Base-by-base conservation (phyloP, 2,888 invertebrate genomes). In the Luperina testacea region DNA sequence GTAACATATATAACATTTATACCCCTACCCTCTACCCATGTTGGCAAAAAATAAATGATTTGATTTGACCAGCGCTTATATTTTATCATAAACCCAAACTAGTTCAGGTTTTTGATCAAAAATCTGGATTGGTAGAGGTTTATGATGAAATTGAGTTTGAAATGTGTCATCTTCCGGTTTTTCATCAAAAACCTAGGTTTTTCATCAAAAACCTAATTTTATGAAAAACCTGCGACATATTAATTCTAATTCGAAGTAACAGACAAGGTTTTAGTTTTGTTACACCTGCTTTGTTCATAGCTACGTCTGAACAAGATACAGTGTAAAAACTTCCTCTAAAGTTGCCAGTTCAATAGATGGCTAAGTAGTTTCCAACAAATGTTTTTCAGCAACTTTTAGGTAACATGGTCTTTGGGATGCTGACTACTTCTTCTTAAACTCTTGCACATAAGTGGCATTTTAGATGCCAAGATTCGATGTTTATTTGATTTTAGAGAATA, bases 311-410 rank as follows among this genome's bases (percentile, higher is more conserved):
- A 45, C 48, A 27, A 48, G 15, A 63, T 27, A 15, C 13, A 45
- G 5, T 32, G 24, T 24, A 51, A 72, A 78, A 61, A 64, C 0
- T 4, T 17, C 27, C 6, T 72, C 2, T 0, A 72, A 73, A 73
- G 63, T 73, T 70, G 45, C 13, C 69, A 65, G 42, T 64, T 73
- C 45, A 65, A 59, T 42, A 69, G 57, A 45, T 45, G 51, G 15
- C 57, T 17, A 67, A 67, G 61, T 75, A 76, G 45, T 67, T 67
- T 38, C 53, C 32, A 24, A 57, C 27, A 63, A 67, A 38, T 38
- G 5, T 51, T 59, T 81, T 82, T 68, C 24, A 17, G 38, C 7
- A 63, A 63, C 24, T 81, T 72, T 72, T 8, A 42, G 53, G 53
- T 53, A 53, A 20, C 20, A 57, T 57, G 8, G 57, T 57, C 57